Conservation (phyloP, 2,113 vertebrate genomes). For the Harpagus bidentatus region DNA sequence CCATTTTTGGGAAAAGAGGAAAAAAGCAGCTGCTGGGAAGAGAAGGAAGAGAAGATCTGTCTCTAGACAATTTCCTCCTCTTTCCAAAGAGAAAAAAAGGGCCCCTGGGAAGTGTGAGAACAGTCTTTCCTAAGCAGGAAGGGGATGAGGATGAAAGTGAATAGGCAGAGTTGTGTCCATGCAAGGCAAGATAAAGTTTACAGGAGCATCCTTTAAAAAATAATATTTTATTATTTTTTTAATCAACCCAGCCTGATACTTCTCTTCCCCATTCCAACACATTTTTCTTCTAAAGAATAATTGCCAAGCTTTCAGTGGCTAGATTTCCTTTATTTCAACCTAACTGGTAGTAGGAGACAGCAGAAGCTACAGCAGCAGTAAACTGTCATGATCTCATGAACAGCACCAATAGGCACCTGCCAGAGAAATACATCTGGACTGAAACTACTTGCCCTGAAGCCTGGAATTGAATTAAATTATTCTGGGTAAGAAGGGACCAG, state of each 20-base stretch:
- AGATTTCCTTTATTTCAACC: background rate
- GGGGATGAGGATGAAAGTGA: background rate
- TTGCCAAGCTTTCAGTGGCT: background rate
- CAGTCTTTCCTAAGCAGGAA: background rate
- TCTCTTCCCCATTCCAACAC: background rate
- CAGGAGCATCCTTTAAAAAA: background rate
- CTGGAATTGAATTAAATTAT: background rate
- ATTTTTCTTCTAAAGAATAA: background rate
- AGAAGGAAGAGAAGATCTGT: background rate
- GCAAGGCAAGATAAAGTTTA: background rate
- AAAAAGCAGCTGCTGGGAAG: background rate
- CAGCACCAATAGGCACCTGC: background rate
- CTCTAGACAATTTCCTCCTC: background rate
- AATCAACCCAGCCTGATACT: background rate
- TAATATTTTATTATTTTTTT: background rate
- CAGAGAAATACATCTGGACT: background rate
- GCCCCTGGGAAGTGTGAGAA: background rate
- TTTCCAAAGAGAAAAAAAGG: background rate
- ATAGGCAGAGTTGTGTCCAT: background rate
- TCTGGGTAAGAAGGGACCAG: background rate
- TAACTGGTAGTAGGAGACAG: background rate
- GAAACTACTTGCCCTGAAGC: background rate
- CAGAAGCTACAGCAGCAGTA: background rate
- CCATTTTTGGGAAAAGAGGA: background rate
- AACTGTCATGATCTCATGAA: background rate